These are phyloP conservation scores for Halocaridina rubra DNA, from an alignment of 2,888 invertebrate species.

Conservation along the genomic window DNA sequence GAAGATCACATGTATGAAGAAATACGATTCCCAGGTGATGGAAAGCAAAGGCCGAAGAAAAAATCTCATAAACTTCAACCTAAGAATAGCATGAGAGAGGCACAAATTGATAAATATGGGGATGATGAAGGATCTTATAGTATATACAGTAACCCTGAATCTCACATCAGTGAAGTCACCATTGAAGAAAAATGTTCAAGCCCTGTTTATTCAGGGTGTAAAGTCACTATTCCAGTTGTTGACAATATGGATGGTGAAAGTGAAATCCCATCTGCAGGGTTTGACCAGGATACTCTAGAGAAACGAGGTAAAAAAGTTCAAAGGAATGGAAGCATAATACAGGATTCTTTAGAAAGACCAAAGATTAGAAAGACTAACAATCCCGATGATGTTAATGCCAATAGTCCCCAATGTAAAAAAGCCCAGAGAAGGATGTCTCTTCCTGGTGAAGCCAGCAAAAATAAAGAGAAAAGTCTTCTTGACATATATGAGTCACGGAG, in stretches of 20 bases:
- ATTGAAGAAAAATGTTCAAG: constrained; percentile 19
- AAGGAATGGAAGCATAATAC: constrained; percentile 41
- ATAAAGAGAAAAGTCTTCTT: constrained; percentile 28
- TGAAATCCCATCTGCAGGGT: not conserved
- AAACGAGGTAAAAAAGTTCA: constrained; percentile 24
- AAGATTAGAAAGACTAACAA: constrained; percentile 38
- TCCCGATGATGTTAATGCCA: not conserved
- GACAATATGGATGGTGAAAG: constrained; percentile 5
- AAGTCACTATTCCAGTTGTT: constrained; percentile 47
- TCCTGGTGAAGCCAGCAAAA: constrained; percentile 6
- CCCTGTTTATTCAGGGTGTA: constrained; percentile 51
- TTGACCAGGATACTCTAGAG: constrained; percentile 48
- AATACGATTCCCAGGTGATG: constrained; percentile 26
- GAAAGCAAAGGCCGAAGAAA: constrained; percentile 21
- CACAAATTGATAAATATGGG: not conserved
- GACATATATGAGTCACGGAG: constrained; percentile 46
- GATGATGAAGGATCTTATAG: not conserved
- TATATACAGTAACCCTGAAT: constrained; percentile 38
- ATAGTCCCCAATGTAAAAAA: not conserved
- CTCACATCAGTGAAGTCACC: constrained; percentile 38
- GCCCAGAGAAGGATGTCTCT: constrained; percentile 23
- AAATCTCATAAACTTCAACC: constrained; percentile 24
- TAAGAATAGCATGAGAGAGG: not conserved
- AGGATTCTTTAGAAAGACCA: constrained; percentile 53
- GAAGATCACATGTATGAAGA: constrained; percentile 45